A percentile compares a stretch with the other conserved stretches of the same genome.
Conservation (phyloP, 2,888 invertebrate species). For the Xestia c-nigrum region DNA sequence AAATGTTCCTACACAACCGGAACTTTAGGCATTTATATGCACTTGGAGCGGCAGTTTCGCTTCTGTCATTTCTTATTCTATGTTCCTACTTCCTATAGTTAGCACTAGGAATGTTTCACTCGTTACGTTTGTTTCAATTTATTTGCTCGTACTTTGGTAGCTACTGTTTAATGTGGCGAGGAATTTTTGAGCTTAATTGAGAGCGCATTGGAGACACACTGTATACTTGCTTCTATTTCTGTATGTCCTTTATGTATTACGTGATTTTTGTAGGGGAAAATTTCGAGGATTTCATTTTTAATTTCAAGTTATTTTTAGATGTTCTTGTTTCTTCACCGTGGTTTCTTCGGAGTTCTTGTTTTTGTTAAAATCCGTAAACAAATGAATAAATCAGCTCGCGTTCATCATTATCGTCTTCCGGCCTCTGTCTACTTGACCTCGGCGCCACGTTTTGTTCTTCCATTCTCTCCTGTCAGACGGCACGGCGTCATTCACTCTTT, state of each 20-base stretch:
- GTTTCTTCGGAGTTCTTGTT: background rate
- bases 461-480: no score
- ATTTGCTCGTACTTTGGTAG: constrained; percentile 46
- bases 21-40: background rate
- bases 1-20: background rate
- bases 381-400: no score
- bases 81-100: constrained; percentile 40
- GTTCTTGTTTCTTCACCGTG: background rate
- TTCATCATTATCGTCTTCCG: no score
- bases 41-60: background rate
- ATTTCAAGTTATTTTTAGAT: background rate
- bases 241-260: background rate
- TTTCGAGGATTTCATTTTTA: background rate
- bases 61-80: constrained; percentile 20
- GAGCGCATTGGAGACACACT: constrained; percentile 22
- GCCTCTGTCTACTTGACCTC: no score
- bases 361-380: background rate
- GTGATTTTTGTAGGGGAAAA: background rate
- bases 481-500: no score
- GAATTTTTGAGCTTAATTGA: constrained; percentile 50
- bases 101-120: constrained; percentile 48
- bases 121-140: constrained; percentile 56
- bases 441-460: no score
- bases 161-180: constrained; percentile 50
- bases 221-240: constrained; percentile 8